These are phyloP conservation scores for Protobothrops flavoviridis DNA, from an alignment of 2,113 vertebrate genomes.

Conservation along the genomic window DNA sequence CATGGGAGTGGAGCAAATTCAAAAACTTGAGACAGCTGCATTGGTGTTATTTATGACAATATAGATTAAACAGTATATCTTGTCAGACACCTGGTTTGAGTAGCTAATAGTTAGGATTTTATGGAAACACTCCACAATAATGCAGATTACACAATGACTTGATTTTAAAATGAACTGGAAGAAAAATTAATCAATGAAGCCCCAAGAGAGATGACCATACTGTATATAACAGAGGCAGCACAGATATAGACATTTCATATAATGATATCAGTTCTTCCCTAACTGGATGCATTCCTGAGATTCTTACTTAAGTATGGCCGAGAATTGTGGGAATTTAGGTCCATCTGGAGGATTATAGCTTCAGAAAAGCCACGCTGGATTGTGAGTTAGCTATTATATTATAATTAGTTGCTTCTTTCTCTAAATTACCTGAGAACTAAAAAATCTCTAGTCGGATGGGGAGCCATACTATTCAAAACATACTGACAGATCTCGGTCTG, in stretches of 20 bases:
- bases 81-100: slow-evolving; percentile 52
- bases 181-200: slow-evolving; percentile 19
- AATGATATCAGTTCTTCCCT: not conserved
- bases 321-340: not conserved
- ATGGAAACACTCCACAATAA: slow-evolving; percentile 21
- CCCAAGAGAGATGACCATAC: slow-evolving; percentile 10
- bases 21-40: slow-evolving; percentile 28
- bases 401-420: not conserved
- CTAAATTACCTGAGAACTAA: slow-evolving; percentile 84
- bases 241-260: slow-evolving; percentile 6
- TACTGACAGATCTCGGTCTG: slow-evolving; percentile 95
- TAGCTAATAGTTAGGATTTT: slow-evolving; percentile 49
- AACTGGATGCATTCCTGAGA: not conserved
- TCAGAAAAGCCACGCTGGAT: not conserved
- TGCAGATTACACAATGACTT: slow-evolving; percentile 36
- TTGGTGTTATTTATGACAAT: slow-evolving; percentile 59
- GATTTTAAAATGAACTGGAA: slow-evolving; percentile 25
- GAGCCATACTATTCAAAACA: slow-evolving; percentile 91
- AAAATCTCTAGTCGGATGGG: slow-evolving; percentile 91
- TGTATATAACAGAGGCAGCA: not conserved
- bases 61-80: slow-evolving; percentile 42
- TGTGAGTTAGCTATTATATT: not conserved
- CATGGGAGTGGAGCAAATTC: slow-evolving; percentile 39
- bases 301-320: not conserved
- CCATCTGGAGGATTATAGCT: not conserved